Percentiles rank a stretch among this genome's conserved stretches.
Evolutionary conservation across 2,888 invertebrate species (phyloP).

Genomic region (Eupithecia abbreviata): DNA sequence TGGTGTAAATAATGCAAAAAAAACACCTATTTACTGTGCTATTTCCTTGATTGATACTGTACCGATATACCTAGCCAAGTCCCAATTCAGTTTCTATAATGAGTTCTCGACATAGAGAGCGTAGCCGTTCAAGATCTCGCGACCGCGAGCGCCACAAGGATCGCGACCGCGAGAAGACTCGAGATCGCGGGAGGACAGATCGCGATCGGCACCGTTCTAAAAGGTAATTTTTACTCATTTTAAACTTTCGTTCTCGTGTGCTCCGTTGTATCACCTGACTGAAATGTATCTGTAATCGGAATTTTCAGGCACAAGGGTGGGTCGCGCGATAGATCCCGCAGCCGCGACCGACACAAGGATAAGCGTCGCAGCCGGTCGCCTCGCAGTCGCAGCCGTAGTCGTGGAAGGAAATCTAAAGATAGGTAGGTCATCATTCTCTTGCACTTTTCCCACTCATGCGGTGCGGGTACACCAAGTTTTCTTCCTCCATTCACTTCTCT

Average conservation of each 20-base stretch:
- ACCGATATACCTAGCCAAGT: background rate
- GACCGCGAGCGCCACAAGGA: constrained; percentile 64
- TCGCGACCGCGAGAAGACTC: constrained; percentile 58
- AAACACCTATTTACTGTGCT: background rate
- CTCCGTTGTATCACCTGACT: background rate
- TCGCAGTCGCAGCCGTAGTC: constrained; percentile 65
- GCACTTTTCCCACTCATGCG: background rate
- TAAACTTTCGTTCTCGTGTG: background rate
- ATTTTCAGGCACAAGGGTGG: constrained; percentile 65
- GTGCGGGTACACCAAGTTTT: background rate
- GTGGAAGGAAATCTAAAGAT: constrained; percentile 78
- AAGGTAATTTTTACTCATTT: constrained; percentile 64
- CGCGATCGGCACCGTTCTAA: constrained; percentile 75
- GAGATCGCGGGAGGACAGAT: constrained; percentile 63
- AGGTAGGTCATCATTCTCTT: constrained; percentile 54
- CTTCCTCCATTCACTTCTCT: background rate
- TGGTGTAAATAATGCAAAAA: background rate
- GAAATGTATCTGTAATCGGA: background rate
- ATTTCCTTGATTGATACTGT: background rate
- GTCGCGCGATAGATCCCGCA: constrained; percentile 52
- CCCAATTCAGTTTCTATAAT: constrained; percentile 55
- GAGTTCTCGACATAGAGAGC: constrained; percentile 80
- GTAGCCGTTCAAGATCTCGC: constrained; percentile 69
- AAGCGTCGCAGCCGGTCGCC: constrained; percentile 71
- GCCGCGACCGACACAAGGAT: constrained; percentile 65